These are phyloP conservation scores for Drosophila carrolli DNA, from an alignment of 1,140 invertebrate genomes.

Conservation along the genomic window DNA sequence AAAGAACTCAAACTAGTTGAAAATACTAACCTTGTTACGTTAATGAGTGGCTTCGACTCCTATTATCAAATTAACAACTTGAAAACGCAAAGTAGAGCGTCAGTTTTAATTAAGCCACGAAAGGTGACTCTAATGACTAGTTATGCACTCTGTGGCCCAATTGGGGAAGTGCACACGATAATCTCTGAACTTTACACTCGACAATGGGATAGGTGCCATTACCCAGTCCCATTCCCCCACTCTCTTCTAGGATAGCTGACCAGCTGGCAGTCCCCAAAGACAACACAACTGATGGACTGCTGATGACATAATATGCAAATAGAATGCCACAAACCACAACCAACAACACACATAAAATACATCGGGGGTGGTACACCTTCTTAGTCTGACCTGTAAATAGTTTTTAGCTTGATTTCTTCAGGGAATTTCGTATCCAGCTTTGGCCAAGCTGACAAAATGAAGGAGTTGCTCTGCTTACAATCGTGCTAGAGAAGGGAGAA, in stretches of 20 bases:
- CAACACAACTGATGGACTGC: constrained; percentile 72
- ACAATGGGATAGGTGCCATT: constrained; percentile 22
- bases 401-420: constrained; percentile 82
- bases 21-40: constrained; percentile 73
- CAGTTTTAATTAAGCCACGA: constrained; percentile 50
- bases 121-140: constrained; percentile 64
- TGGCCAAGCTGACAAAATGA: constrained; percentile 40
- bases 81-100: not conserved
- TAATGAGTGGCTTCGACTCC: constrained; percentile 37
- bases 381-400: constrained; percentile 63
- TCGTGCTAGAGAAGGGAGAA: constrained; percentile 12
- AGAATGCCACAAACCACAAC: constrained; percentile 51
- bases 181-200: constrained; percentile 74
- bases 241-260: constrained; percentile 16
- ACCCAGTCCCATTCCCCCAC: not conserved
- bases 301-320: constrained; percentile 83
- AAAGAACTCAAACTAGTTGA: not conserved
- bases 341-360: constrained; percentile 36
- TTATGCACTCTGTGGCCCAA: constrained; percentile 39
- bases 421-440: constrained; percentile 59
- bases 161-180: constrained; percentile 38
- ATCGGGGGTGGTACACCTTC: constrained; percentile 22
- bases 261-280: constrained; percentile 68
- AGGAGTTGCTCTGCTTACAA: constrained; percentile 28
- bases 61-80: constrained; percentile 64